These are phyloP conservation scores for Acomys russatus DNA, from an alignment of 2,797 vertebrate genomes.

Conservation along the genomic window DNA sequence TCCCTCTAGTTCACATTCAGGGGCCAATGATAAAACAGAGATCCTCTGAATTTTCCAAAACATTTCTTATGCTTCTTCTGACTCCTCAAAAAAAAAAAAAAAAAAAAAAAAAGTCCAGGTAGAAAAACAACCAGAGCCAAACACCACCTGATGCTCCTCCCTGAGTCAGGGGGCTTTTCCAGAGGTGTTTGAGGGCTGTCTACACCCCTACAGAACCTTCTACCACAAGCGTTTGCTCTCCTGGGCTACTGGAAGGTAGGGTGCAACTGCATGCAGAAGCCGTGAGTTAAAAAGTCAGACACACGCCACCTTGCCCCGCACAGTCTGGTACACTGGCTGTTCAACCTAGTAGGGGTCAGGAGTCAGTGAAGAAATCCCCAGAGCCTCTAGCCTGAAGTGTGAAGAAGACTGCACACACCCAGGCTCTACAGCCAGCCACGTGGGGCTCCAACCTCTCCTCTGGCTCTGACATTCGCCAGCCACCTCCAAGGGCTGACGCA, in stretches of 20 bases:
- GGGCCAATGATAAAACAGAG: rapidly evolving
- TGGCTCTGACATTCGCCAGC: rapidly evolving
- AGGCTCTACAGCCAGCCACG: rapidly evolving
- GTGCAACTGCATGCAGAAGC: rapidly evolving
- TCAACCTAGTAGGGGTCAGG: not conserved
- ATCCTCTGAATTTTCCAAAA: not conserved
- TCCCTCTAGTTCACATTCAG: rapidly evolving
- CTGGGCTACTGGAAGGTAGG: not conserved
- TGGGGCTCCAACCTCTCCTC: rapidly evolving
- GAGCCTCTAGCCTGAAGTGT: not conserved
- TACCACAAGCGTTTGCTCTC: not conserved
- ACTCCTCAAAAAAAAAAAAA: not conserved
- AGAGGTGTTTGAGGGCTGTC: not conserved
- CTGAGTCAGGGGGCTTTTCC: rapidly evolving
- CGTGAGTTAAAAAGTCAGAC: not conserved
- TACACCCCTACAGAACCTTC: rapidly evolving
- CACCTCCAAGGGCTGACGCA: rapidly evolving
- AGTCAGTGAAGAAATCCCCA: not conserved
- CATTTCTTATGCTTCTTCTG: not conserved
- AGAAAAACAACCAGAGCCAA: not conserved
- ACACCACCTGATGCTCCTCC: rapidly evolving
- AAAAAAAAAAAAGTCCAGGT: not conserved
- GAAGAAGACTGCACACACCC: not conserved
- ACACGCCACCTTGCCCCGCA: rapidly evolving
- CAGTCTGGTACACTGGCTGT: rapidly evolving